A percentile compares a stretch with the other conserved stretches of the same genome.
phyloP scores from a whole-genome alignment of 2,113 vertebrate genomes.

The Cyprinodon brontotheroides region DNA sequence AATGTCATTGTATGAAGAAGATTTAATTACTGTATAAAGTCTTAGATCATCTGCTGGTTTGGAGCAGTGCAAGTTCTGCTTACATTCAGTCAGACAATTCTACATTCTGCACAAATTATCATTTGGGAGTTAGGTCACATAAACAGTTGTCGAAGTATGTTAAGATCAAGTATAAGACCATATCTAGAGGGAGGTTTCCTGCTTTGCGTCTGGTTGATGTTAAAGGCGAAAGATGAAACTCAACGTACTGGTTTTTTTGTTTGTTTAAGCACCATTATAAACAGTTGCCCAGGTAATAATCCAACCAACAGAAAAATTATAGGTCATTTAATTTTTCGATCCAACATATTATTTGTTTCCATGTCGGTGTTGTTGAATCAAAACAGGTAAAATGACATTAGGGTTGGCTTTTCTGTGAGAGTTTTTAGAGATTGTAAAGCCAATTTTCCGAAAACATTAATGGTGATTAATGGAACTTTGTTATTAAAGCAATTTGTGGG shows the following conservation, averaged over 20 bases:
- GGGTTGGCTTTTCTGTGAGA: slow-evolving; percentile 54
- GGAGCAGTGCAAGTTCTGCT: background rate
- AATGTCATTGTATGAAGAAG: background rate
- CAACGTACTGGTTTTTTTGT: slow-evolving; percentile 4
- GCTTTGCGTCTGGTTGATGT: background rate
- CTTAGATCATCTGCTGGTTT: background rate
- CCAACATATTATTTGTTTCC: slow-evolving; percentile 54
- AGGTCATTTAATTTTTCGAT: slow-evolving; percentile 44
- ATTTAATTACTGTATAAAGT: background rate
- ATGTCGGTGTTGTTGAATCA: slow-evolving; percentile 37
- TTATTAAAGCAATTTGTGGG: slow-evolving; percentile 45
- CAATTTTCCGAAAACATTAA: slow-evolving; percentile 65
- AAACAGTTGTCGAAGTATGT: background rate
- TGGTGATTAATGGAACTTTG: slow-evolving; percentile 56
- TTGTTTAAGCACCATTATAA: slow-evolving; percentile 13
- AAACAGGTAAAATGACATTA: slow-evolving; percentile 55
- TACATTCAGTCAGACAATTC: background rate
- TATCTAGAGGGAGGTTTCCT: background rate
- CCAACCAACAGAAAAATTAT: slow-evolving; percentile 38
- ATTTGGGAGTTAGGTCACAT: background rate
- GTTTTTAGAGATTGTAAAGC: slow-evolving; percentile 60
- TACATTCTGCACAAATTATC: background rate
- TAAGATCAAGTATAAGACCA: background rate
- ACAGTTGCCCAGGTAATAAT: slow-evolving; percentile 40
- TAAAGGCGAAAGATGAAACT: background rate